Conservation (phyloP, 2,113 vertebrate species). For the Tympanuchus pallidicinctus region DNA sequence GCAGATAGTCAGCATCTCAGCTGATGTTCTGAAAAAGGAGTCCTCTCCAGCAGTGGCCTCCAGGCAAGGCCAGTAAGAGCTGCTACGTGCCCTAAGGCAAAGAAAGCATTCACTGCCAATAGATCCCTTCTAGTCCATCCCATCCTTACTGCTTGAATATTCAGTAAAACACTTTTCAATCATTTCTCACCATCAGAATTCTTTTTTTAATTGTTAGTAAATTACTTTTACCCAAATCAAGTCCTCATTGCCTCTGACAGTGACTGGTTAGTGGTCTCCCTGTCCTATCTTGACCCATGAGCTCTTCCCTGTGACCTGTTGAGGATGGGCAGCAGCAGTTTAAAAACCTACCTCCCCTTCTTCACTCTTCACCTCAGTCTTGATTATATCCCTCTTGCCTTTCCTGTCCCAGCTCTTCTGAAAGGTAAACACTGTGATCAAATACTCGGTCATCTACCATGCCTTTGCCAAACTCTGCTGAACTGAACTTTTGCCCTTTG, state of each 20-base stretch:
- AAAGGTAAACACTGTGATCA: neutral
- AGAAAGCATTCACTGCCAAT: neutral
- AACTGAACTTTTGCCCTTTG: neutral
- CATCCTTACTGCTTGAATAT: neutral
- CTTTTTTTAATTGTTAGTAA: neutral
- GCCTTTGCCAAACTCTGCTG: neutral
- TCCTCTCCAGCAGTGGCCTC: neutral
- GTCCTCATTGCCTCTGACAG: neutral
- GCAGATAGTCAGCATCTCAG: neutral
- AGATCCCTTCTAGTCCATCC: neutral
- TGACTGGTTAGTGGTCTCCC: neutral
- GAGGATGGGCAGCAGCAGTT: neutral
- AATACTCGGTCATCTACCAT: neutral
- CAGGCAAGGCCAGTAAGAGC: neutral
- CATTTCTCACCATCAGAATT: neutral
- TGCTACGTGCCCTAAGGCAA: neutral
- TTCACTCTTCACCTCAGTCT: neutral
- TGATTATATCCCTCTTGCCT: neutral
- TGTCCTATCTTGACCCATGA: neutral
- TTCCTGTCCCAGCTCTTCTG: neutral
- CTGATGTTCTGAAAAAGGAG: neutral
- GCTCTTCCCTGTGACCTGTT: neutral
- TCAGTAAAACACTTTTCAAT: neutral
- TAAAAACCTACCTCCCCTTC: neutral
- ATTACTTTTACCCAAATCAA: neutral